Percentiles rank a stretch among this genome's conserved stretches.
Conservation (phyloP, 1,140 invertebrate genomes). For the Conus ventricosus region DNA sequence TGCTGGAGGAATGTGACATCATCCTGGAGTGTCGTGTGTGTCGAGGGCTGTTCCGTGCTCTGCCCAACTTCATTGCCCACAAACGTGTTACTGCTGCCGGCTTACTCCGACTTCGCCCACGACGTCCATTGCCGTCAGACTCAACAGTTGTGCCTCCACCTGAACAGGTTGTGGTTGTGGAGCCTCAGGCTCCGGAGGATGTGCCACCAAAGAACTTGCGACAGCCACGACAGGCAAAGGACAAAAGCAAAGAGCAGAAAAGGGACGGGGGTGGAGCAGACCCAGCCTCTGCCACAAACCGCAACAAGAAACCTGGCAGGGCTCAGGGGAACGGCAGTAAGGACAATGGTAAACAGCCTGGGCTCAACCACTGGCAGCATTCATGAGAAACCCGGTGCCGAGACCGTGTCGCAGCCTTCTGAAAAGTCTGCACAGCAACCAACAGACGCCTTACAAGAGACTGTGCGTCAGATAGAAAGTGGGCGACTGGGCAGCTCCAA, state of each 20-base stretch:
- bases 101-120: constrained; percentile 33
- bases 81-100: constrained; percentile 86
- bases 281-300: not conserved
- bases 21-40: constrained; percentile 91
- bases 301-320: not conserved
- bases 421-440: constrained; percentile 12
- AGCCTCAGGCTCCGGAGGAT: constrained; percentile 57
- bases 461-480: constrained; percentile 19
- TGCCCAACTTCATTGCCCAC: constrained; percentile 89
- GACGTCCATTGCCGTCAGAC: not conserved
- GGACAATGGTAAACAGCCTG: not conserved
- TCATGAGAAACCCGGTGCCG: not conserved
- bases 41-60: constrained; percentile 86
- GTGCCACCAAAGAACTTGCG: not conserved
- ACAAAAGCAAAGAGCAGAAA: not conserved
- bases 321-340: not conserved
- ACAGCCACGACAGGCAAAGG: not conserved
- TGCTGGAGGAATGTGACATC: constrained; percentile 87
- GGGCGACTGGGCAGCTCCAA: constrained; percentile 51
- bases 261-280: not conserved
- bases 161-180: constrained; percentile 62
- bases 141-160: constrained; percentile 9
- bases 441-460: not conserved
- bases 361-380: not conserved
- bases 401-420: not conserved